Base-by-base conservation (phyloP, 2,797 vertebrate genomes). In the Syndactyla subalaris region DNA sequence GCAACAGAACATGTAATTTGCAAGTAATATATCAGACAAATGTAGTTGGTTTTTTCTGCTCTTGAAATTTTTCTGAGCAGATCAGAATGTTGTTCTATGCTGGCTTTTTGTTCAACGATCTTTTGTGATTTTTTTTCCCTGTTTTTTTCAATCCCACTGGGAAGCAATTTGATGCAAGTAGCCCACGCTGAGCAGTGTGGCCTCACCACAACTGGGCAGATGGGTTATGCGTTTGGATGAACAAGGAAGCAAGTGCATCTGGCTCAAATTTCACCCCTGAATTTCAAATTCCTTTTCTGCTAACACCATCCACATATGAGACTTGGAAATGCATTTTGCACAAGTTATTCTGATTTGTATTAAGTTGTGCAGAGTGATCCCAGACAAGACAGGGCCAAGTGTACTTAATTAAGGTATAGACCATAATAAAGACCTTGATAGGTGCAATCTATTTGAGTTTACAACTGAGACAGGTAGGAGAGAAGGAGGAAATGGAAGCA, bases 401-500 rank as follows among this genome's bases (percentile, higher is more conserved):
- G 22, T 34, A 20, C 57, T 58, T 89, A 89, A 65, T 89, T 91
- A 80, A 80, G 21, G 54, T 75, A n/a, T 30, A 80, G 38, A 45
- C 18, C 0, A 6, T n/a, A 65, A 45, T 65, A 46, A 38, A 80
- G 46, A 38, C 10, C 24, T 78, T 86, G 88, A 67, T 66, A 89
- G 65, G 34, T 55, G 39, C 19, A 67, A 76, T 80, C 14, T 67
- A 26, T 87, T 84, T 77, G 68, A 89, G 38, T 82, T 92, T 89
- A 65, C 49, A 83, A 2, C 49, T 79, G 80, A 65, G 63, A 72
- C 21, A 82, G 80, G 85, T 88, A 82, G 68, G 63, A 61, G 22
- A 82, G 61, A 63, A 88, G n/a, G 29, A 94, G 88, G 86, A 95
- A 95, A 90, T 43, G 45, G 91, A 92, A 92, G 45, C 49, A 85